A percentile compares a stretch with the other conserved stretches of the same genome.
These are phyloP conservation scores for Conus ventricosus DNA, from an alignment of 1,140 invertebrate genomes.

Conservation along the genomic window DNA sequence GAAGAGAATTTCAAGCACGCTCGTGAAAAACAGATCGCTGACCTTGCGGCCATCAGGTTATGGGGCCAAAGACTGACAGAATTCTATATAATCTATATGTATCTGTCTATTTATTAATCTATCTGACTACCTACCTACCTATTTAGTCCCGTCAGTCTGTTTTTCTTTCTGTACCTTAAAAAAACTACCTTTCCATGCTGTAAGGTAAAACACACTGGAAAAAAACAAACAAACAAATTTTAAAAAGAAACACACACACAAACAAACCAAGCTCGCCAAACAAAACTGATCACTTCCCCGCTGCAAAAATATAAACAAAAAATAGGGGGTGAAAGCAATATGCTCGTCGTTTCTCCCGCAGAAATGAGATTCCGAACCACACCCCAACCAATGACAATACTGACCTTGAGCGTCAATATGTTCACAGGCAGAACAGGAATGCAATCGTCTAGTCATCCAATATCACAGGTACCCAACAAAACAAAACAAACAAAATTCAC, in stretches of 20 bases:
- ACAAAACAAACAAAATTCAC: neutral
- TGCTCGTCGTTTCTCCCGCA: neutral
- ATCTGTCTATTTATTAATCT: too few species aligned
- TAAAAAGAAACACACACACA: neutral
- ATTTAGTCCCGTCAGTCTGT: too few species aligned
- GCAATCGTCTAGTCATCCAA: too few species aligned
- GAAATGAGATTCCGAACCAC: neutral
- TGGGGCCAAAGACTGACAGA: too few species aligned
- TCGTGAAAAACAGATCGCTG: too few species aligned
- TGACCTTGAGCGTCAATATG: neutral
- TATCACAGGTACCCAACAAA: neutral
- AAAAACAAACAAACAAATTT: neutral
- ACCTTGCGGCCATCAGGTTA: too few species aligned
- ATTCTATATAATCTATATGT: too few species aligned
- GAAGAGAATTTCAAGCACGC: too few species aligned
- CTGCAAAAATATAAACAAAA: neutral
- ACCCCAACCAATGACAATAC: neutral
- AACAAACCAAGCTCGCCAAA: neutral
- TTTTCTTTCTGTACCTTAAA: too few species aligned
- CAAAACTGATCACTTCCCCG: neutral
- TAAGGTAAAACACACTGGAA: neutral
- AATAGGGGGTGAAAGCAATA: neutral
- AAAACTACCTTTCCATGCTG: neutral
- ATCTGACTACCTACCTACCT: too few species aligned
- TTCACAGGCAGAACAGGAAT: neutral